Evolutionary conservation across 2,797 vertebrate species (phyloP).

Genomic region (Naso thynnoides): DNA sequence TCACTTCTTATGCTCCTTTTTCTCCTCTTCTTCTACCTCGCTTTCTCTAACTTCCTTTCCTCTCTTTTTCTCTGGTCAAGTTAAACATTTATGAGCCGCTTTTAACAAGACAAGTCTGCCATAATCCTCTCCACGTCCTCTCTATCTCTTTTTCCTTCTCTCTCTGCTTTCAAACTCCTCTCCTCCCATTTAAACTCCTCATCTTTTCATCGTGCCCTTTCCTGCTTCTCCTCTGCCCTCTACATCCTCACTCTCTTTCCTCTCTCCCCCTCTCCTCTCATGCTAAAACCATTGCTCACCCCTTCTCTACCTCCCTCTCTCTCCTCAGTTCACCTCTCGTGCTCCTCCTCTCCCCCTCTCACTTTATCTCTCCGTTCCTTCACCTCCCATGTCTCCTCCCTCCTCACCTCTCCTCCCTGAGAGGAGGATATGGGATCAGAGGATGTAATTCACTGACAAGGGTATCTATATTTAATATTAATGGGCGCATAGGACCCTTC

Average conservation of each 20-base stretch:
- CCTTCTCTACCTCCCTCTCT: constrained; percentile 39
- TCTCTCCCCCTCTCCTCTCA: constrained; percentile 38
- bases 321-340: constrained; percentile 42
- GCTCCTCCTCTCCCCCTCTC: constrained; percentile 44
- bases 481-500: constrained; percentile 90
- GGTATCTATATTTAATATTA: constrained; percentile 99
- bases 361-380: constrained; percentile 61
- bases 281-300: constrained; percentile 37
- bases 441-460: constrained; percentile 97
- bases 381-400: constrained; percentile 74
- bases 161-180: constrained; percentile 7
- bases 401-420: constrained; percentile 83
- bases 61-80: constrained; percentile 6
- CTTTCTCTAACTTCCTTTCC: background rate
- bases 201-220: constrained; percentile 10
- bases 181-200: constrained; percentile 18
- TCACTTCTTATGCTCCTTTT: background rate
- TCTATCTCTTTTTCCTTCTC: background rate
- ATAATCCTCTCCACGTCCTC: constrained; percentile 1
- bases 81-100: constrained; percentile 38
- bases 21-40: background rate
- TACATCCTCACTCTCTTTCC: constrained; percentile 14
- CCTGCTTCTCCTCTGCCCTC: constrained; percentile 20
- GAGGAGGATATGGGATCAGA: constrained; percentile 89
- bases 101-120: constrained; percentile 26